phyloP scores from a whole-genome alignment of 2,113 vertebrate species.

The Catharus minimus region DNA sequence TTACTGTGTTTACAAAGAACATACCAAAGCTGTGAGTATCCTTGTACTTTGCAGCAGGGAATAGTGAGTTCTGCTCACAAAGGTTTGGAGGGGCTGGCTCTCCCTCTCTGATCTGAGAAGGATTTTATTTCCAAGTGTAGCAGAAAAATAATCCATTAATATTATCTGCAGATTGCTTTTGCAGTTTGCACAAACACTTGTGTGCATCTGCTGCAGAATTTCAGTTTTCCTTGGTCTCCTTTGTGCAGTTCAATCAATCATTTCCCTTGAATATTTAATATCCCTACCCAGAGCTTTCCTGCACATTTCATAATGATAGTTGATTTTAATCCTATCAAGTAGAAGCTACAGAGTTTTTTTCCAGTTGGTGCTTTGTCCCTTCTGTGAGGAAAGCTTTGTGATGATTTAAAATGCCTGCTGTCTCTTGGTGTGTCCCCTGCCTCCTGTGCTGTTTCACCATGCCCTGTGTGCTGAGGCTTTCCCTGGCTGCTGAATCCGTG shows the following conservation, averaged over 20 bases:
- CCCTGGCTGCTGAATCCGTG: not conserved
- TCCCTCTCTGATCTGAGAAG: not conserved
- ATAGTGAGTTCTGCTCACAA: not conserved
- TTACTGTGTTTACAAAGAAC: slow-evolving; percentile 78
- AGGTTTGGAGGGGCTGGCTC: not conserved
- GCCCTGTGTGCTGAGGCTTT: no score
- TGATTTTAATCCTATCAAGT: not conserved
- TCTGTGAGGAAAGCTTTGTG: not conserved
- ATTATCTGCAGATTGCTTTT: not conserved
- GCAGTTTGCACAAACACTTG: not conserved
- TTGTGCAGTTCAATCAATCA: not conserved
- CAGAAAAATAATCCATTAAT: not conserved
- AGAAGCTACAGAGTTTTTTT: not conserved
- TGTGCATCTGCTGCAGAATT: not conserved
- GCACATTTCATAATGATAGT: not conserved
- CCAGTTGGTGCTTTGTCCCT: not conserved
- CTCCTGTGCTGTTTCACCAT: no score
- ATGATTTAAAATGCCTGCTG: not conserved
- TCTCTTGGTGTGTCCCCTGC: not conserved
- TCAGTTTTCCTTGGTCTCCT: not conserved
- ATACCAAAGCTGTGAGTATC: slow-evolving; percentile 81
- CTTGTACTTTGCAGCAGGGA: not conserved
- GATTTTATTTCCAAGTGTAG: not conserved
- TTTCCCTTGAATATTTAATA: slow-evolving; percentile 9
- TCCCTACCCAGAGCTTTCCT: not conserved